Conservation (phyloP, 2,888 invertebrate genomes). For the Cryptocephalus moraei region DNA sequence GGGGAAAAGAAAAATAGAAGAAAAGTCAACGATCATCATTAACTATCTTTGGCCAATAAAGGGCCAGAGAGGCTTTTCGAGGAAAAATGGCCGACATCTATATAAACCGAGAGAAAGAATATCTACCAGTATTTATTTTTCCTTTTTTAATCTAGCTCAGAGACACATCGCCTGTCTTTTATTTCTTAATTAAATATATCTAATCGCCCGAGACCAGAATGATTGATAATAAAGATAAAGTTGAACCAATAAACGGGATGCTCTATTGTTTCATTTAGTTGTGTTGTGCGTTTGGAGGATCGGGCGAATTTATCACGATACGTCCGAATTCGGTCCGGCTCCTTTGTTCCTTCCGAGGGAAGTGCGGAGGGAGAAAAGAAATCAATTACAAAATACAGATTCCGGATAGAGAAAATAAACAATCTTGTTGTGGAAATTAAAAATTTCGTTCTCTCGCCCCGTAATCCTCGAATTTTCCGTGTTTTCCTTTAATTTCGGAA, state of each 20-base stretch:
- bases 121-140: slow-evolving; percentile 23
- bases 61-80: slow-evolving; percentile 7
- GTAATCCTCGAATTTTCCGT: no score
- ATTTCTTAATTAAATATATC: slow-evolving; percentile 27
- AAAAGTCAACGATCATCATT: background rate
- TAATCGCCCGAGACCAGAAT: slow-evolving; percentile 15
- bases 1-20: background rate
- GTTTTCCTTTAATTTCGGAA: no score
- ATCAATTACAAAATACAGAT: no score
- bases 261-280: no score
- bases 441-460: no score
- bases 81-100: slow-evolving; percentile 18
- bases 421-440: no score
- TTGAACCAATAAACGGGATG: slow-evolving; percentile 13
- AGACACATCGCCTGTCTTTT: slow-evolving; percentile 25
- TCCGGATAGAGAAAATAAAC: no score
- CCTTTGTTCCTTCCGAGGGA: no score
- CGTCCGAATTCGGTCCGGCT: no score
- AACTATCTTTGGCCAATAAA: slow-evolving; percentile 1
- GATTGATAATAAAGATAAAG: slow-evolving; percentile 19
- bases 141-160: slow-evolving; percentile 17
- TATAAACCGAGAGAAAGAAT: slow-evolving; percentile 15
- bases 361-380: no score
- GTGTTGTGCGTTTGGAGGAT: no score
- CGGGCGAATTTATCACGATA: no score